phyloP scores from a whole-genome alignment of 2,888 invertebrate species.

The Brachypterus glaber region DNA sequence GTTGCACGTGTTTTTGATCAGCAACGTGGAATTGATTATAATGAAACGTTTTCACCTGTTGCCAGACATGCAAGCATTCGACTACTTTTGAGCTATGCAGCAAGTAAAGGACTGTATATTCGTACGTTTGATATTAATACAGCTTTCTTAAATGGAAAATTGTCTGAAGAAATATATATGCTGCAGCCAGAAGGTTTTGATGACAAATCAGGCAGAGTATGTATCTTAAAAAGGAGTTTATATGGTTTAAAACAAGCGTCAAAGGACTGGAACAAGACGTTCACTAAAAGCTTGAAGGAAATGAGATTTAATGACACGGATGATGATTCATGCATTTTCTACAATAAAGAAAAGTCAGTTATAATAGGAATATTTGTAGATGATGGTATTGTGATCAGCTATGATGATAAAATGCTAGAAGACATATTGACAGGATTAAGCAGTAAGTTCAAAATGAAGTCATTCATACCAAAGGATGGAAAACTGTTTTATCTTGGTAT shows the following conservation, averaged over 20 bases:
- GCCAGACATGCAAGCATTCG: constrained; percentile 22
- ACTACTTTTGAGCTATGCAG: constrained; percentile 22
- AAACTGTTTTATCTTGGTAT: constrained; percentile 22
- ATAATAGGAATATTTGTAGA: constrained; percentile 23
- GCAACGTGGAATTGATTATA: constrained; percentile 23
- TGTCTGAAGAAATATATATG: constrained; percentile 6
- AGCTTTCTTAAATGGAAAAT: constrained; percentile 14
- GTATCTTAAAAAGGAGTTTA: constrained; percentile 23
- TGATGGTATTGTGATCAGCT: constrained; percentile 23
- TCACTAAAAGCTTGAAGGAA: constrained; percentile 20
- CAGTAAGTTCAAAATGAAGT: constrained; percentile 13
- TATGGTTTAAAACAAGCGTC: constrained; percentile 29
- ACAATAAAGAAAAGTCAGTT: constrained; percentile 19
- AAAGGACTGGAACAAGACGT: constrained; percentile 25
- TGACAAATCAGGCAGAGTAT: constrained; percentile 8
- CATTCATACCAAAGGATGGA: constrained; percentile 1
- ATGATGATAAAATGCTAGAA: constrained; percentile 14
- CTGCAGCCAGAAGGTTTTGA: constrained; percentile 6
- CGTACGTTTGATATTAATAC: constrained; percentile 17
- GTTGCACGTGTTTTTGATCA: constrained; percentile 27
- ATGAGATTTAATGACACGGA: constrained; percentile 22
- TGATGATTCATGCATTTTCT: constrained; percentile 25
- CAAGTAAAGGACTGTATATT: constrained; percentile 16
- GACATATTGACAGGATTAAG: constrained; percentile 13
- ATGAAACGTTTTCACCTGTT: constrained; percentile 28